Conservation (phyloP, 2,113 vertebrate genomes). For the Psammodynastes pulverulentus region DNA sequence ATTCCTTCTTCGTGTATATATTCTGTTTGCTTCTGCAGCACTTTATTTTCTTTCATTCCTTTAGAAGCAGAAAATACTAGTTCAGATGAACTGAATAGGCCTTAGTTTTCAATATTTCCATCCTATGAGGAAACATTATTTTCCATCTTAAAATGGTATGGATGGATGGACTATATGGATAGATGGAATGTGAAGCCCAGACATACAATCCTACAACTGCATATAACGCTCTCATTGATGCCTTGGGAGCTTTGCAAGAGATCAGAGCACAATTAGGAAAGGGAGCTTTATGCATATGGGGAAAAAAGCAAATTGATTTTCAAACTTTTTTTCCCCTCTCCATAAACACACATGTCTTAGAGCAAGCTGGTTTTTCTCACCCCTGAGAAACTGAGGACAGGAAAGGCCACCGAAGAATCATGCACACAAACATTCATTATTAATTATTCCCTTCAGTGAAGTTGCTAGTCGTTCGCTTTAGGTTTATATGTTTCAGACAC, state of each 20-base stretch:
- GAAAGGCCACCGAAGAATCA: conserved; percentile 4
- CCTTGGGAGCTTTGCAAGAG: conserved; percentile 5
- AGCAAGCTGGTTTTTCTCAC: conserved; percentile 19
- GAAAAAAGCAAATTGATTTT: conserved; percentile 14
- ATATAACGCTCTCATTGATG: conserved; percentile 1
- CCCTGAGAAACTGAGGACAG: conserved; percentile 1
- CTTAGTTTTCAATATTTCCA: conserved; percentile 10
- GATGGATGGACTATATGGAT: conserved; percentile 13
- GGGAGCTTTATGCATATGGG: conserved; percentile 13
- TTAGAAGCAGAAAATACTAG: conserved; percentile 9
- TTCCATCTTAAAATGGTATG: not conserved
- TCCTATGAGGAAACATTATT: conserved; percentile 10
- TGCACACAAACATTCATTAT: not conserved
- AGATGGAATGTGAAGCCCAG: conserved; percentile 35
- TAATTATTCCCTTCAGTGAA: conserved; percentile 4
- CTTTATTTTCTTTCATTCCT: not conserved
- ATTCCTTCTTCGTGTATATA: not conserved
- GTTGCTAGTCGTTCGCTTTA: not conserved
- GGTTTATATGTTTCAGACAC: not conserved
- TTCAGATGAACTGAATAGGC: not conserved
- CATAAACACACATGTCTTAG: conserved; percentile 19
- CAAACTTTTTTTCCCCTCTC: not conserved
- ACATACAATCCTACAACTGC: not conserved
- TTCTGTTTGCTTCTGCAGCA: not conserved
- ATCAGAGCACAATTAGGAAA: conserved; percentile 7